phyloP scores from a whole-genome alignment of 1,140 invertebrate genomes.

The Leptopilina clavipes region DNA sequence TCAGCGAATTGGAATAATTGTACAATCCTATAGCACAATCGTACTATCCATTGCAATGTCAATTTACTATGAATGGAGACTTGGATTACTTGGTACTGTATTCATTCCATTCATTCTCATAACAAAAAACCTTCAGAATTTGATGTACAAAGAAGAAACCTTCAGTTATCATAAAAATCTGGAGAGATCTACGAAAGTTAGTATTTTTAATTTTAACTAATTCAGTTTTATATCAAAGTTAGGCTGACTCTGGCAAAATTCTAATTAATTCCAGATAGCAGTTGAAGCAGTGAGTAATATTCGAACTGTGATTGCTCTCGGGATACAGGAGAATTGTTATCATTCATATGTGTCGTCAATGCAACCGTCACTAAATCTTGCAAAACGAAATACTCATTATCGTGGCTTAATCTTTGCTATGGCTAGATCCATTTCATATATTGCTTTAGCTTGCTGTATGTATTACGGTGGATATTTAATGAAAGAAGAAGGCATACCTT shows the following conservation, averaged over 20 bases:
- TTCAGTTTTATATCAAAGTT: too few relatives aligned
- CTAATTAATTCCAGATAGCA: conserved; percentile 79
- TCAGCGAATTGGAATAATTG: conserved; percentile 80
- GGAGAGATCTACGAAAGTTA: conserved; percentile 78
- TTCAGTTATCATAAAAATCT: conserved; percentile 77
- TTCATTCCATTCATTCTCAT: conserved; percentile 82
- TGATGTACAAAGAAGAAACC: conserved; percentile 76
- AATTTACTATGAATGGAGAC: conserved; percentile 83
- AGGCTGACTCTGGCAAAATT: too few relatives aligned
- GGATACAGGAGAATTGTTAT: conserved; percentile 81
- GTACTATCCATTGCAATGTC: conserved; percentile 78
- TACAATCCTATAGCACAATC: conserved; percentile 82
- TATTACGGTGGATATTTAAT: conserved; percentile 85
- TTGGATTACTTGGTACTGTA: conserved; percentile 81
- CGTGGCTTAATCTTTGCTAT: conserved; percentile 82
- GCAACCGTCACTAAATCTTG: conserved; percentile 74
- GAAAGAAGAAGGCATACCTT: conserved; percentile 76
- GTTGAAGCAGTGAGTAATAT: conserved; percentile 87
- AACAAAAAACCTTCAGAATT: conserved; percentile 80
- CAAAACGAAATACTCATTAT: conserved; percentile 78
- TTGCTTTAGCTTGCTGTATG: conserved; percentile 84
- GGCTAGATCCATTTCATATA: conserved; percentile 83
- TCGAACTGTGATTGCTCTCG: conserved; percentile 85
- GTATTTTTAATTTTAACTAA: not conserved
- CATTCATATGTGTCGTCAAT: conserved; percentile 78